These are phyloP conservation scores for Horisme vitalbata DNA, from an alignment of 2,888 invertebrate genomes.

Conservation along the genomic window DNA sequence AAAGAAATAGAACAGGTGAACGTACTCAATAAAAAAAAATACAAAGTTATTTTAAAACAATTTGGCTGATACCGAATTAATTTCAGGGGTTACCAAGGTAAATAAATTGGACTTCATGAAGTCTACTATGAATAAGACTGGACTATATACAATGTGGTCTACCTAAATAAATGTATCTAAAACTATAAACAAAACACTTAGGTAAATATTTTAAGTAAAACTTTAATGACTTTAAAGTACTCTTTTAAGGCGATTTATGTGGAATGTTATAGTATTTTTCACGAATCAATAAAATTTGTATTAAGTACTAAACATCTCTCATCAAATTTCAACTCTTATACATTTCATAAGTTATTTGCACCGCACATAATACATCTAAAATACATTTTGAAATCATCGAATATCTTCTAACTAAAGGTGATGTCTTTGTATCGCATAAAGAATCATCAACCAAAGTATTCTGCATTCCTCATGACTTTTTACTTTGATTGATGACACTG, in stretches of 20 bases:
- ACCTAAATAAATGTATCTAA: conserved; percentile 24
- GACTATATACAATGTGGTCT: conserved; percentile 20
- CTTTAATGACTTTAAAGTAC: conserved; percentile 33
- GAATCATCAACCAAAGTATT: conserved; percentile 35
- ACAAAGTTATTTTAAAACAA: no score
- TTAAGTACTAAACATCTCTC: conserved; percentile 48
- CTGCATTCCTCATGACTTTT: conserved; percentile 9
- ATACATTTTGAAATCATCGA: conserved; percentile 47
- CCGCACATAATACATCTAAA: conserved; percentile 50
- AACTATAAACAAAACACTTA: conserved; percentile 32
- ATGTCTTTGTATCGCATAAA: conserved; percentile 44
- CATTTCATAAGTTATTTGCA: conserved; percentile 55
- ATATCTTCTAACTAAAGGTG: conserved; percentile 47
- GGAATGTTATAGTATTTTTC: conserved; percentile 31
- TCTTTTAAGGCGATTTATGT: conserved; percentile 35
- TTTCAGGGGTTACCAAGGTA: no score
- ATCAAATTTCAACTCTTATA: conserved; percentile 44
- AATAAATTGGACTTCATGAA: background rate
- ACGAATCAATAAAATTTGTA: conserved; percentile 45
- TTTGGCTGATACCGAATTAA: no score
- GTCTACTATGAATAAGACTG: conserved; percentile 13
- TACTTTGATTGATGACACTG: conserved; percentile 4
- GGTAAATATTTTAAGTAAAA: conserved; percentile 25
- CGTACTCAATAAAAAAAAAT: no score
- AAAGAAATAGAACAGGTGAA: no score